These are phyloP conservation scores for Drosophila limbata DNA, from an alignment of 2,888 invertebrate species.

Conservation along the genomic window DNA sequence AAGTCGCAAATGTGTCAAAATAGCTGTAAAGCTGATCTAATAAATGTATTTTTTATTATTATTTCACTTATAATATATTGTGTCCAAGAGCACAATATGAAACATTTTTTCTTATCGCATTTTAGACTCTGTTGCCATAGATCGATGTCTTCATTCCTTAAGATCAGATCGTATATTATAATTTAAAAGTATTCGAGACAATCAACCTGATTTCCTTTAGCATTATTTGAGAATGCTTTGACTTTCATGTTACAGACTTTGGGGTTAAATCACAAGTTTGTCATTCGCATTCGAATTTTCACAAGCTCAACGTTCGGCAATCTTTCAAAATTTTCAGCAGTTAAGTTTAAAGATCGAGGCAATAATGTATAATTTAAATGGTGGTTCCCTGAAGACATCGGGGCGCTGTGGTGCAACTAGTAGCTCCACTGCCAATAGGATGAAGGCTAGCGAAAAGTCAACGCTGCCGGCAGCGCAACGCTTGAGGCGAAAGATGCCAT, in stretches of 20 bases:
- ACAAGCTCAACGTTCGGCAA: constrained; percentile 23
- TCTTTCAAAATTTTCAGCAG: constrained; percentile 40
- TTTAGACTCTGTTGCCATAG: too few relatives aligned
- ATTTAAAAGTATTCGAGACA: too few relatives aligned
- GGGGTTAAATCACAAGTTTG: background rate
- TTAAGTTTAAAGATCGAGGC: constrained; percentile 32
- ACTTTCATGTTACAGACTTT: background rate
- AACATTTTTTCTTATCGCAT: too few relatives aligned
- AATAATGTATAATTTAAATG: constrained; percentile 45
- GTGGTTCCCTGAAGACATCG: constrained; percentile 15
- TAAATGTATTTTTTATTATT: too few relatives aligned
- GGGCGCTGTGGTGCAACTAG: background rate
- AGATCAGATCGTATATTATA: too few relatives aligned
- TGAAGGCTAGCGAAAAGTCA: background rate
- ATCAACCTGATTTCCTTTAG: background rate
- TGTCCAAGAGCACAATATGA: too few relatives aligned
- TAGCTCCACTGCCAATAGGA: background rate
- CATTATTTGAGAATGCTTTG: constrained; percentile 8
- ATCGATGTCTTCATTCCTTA: too few relatives aligned
- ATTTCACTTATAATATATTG: too few relatives aligned
- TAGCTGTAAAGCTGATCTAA: too few relatives aligned
- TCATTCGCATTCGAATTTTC: constrained; percentile 4
- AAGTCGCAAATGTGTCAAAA: too few relatives aligned
- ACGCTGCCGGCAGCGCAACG: background rate
- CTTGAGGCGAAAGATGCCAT: constrained; percentile 11